phyloP scores from a whole-genome alignment of 2,797 vertebrate species.

The Echeneis naucrates region DNA sequence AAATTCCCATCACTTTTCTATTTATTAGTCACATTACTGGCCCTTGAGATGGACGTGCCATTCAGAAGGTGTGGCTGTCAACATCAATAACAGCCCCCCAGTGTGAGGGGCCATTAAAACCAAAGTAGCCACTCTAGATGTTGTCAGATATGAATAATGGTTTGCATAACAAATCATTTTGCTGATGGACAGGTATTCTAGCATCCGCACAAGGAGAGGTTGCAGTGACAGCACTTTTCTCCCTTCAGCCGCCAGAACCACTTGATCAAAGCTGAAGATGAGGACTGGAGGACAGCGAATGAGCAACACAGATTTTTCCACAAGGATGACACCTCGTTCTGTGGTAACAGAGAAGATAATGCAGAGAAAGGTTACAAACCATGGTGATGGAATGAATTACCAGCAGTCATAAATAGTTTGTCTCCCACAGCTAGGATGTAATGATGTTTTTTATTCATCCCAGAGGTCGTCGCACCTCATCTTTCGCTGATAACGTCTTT shows the following conservation, averaged over 20 bases:
- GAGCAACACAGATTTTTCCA: constrained; percentile 64
- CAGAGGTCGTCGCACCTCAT: constrained; percentile 66
- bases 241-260: constrained; percentile 50
- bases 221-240: constrained; percentile 62
- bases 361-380: constrained; percentile 53
- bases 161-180: constrained; percentile 83
- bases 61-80: constrained; percentile 81
- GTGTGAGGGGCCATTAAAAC: constrained; percentile 80
- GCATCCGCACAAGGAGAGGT: constrained; percentile 35
- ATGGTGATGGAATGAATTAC: constrained; percentile 54
- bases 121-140: constrained; percentile 77
- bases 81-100: constrained; percentile 80
- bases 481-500: constrained; percentile 55
- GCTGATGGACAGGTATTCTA: constrained; percentile 73
- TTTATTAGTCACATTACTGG: constrained; percentile 64
- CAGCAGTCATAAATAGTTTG: constrained; percentile 72
- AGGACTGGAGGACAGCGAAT: constrained; percentile 49
- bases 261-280: constrained; percentile 78
- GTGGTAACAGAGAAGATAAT: constrained; percentile 43
- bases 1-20: constrained; percentile 49
- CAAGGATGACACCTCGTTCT: constrained; percentile 63
- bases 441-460: constrained; percentile 72
- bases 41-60: constrained; percentile 59
- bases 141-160: constrained; percentile 84
- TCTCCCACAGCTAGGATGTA: constrained; percentile 59